phyloP scores from a whole-genome alignment of 2,113 vertebrate species.

The Scytalopus superciliaris region DNA sequence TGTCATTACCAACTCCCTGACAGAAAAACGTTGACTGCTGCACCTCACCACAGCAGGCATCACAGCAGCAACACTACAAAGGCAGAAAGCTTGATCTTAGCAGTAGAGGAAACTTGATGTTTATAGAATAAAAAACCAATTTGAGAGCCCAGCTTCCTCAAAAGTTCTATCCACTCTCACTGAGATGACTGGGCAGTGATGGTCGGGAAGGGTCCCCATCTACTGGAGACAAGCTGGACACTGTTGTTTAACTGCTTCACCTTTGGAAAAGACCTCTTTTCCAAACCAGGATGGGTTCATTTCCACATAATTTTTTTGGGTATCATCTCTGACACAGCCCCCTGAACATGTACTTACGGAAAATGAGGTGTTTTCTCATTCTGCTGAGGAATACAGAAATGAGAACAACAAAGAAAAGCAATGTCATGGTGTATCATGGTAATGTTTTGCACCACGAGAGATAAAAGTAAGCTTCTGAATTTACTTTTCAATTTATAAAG shows the following conservation, averaged over 20 bases:
- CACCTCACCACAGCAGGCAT: neutral
- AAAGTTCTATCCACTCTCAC: neutral
- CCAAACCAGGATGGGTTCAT: neutral
- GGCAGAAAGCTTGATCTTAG: neutral
- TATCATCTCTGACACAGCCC: neutral
- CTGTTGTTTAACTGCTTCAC: neutral
- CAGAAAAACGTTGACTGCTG: neutral
- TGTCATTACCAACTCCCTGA: neutral
- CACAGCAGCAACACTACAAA: neutral
- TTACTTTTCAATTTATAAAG: neutral
- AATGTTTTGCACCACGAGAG: neutral
- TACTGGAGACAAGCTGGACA: neutral
- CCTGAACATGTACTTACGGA: neutral
- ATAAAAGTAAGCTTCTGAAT: neutral
- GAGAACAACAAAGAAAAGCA: neutral
- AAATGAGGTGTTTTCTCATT: neutral
- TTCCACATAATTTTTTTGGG: neutral
- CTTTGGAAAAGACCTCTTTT: neutral
- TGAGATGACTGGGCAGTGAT: fast-evolving
- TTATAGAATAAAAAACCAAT: neutral
- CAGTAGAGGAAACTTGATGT: neutral
- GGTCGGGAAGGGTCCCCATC: neutral
- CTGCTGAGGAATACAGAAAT: neutral
- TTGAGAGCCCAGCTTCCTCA: neutral
- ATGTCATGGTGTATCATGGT: neutral